Evolutionary conservation across 2,797 vertebrate species (phyloP).

Genomic region (Xyrichtys novacula): DNA sequence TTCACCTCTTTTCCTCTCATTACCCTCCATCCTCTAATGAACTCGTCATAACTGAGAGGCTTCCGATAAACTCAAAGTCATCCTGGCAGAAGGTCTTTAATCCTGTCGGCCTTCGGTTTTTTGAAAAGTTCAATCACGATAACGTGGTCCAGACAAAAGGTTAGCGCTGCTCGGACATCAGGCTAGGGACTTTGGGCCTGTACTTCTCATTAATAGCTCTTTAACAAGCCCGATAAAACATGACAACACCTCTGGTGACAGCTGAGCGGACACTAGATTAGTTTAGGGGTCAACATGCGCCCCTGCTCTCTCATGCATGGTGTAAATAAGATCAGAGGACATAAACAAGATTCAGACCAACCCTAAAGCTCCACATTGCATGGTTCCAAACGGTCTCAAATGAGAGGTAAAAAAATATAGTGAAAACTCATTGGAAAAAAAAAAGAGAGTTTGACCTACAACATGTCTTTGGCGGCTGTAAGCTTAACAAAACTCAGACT

Average conservation of each 20-base stretch:
- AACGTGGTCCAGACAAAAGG: conserved; percentile 48
- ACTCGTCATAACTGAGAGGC: conserved; percentile 28
- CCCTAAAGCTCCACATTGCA: background rate
- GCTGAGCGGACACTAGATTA: conserved; percentile 75
- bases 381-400: no score
- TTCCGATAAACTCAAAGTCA: conserved; percentile 24
- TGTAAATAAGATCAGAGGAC: conserved; percentile 25
- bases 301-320: conserved; percentile 25
- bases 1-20: background rate
- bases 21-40: conserved; percentile 35
- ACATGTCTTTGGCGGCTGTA: no score
- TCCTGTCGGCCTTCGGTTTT: conserved; percentile 44
- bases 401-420: no score
- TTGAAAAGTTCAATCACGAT: conserved; percentile 50
- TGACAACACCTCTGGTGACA: conserved; percentile 68
- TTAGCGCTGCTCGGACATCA: conserved; percentile 47
- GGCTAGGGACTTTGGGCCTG: conserved; percentile 33
- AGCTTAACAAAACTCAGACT: no score
- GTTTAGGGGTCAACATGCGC: conserved; percentile 79
- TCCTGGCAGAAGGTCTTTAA: conserved; percentile 52
- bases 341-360: background rate
- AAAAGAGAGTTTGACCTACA: no score
- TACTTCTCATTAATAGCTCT: conserved; percentile 72
- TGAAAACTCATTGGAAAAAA: no score
- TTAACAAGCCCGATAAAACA: conserved; percentile 78